Evolutionary conservation across 2,797 vertebrate genomes (phyloP).

Genomic region (Melanotaenia boesemani): DNA sequence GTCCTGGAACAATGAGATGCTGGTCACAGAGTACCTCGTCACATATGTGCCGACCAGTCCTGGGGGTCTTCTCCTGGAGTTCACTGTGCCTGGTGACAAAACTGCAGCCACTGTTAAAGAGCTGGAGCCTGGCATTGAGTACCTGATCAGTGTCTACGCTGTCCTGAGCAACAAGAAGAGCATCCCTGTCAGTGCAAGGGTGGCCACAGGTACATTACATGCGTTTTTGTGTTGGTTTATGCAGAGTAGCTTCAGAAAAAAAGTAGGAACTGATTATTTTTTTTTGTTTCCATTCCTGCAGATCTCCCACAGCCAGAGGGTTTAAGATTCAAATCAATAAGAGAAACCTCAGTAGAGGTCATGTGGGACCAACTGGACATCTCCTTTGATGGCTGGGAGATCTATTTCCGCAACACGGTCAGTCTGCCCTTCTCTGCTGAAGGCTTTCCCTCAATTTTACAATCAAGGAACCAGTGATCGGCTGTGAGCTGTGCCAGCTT

Average conservation of each 20-base stretch:
- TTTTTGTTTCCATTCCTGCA: slow-evolving; percentile 57
- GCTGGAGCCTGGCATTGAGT: slow-evolving; percentile 94
- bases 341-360: slow-evolving; percentile 92
- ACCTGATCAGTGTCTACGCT: slow-evolving; percentile 92
- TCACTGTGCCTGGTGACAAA: slow-evolving; percentile 89
- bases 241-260: background rate
- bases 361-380: slow-evolving; percentile 93
- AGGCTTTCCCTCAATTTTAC: slow-evolving; percentile 34
- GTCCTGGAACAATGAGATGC: slow-evolving; percentile 92
- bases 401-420: slow-evolving; percentile 92
- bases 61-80: slow-evolving; percentile 88
- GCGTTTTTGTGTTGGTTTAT: background rate
- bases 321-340: slow-evolving; percentile 92
- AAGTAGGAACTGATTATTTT: slow-evolving; percentile 14
- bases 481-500: slow-evolving; percentile 38
- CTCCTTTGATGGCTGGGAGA: slow-evolving; percentile 92
- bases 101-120: slow-evolving; percentile 86
- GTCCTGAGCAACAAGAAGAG: slow-evolving; percentile 92
- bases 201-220: slow-evolving; percentile 87
- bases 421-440: slow-evolving; percentile 58
- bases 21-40: slow-evolving; percentile 90
- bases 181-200: slow-evolving; percentile 91
- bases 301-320: slow-evolving; percentile 93
- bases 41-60: slow-evolving; percentile 87
- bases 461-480: slow-evolving; percentile 16